Evolutionary conservation across 2,888 invertebrate species (phyloP).

Genomic region (Amphipoea oculea): DNA sequence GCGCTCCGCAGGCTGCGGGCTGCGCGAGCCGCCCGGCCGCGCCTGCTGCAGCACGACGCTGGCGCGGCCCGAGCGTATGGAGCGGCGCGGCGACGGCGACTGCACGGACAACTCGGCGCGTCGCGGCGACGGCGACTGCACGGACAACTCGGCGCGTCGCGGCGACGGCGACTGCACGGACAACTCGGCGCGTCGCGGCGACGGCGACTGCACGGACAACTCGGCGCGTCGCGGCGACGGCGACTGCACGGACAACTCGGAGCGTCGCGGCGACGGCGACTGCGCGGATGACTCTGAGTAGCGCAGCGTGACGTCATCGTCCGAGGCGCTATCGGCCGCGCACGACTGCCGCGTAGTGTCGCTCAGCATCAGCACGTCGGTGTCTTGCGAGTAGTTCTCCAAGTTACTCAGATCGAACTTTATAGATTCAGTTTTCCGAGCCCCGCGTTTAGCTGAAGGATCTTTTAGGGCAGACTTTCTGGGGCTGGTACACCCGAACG

Average conservation of each 20-base stretch:
- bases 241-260: too few relatives aligned
- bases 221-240: too few relatives aligned
- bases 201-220: too few relatives aligned
- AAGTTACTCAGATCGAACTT: constrained; percentile 86
- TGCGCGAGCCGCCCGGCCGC: background rate
- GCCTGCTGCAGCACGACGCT: constrained; percentile 24
- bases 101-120: too few relatives aligned
- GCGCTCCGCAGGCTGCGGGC: constrained; percentile 40
- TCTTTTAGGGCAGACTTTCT: constrained; percentile 84
- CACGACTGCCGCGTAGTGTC: constrained; percentile 50
- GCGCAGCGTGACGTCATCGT: constrained; percentile 73
- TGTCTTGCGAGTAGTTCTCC: constrained; percentile 62
- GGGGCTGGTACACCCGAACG: constrained; percentile 69
- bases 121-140: constrained; percentile 79
- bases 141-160: too few relatives aligned
- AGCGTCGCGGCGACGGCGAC: constrained; percentile 75
- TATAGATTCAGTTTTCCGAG: constrained; percentile 82
- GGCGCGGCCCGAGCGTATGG: constrained; percentile 72
- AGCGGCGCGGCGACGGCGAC: constrained; percentile 75
- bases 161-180: constrained; percentile 75
- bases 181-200: constrained; percentile 75
- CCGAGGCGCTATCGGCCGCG: constrained; percentile 51
- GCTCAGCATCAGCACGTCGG: constrained; percentile 62
- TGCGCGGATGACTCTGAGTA: constrained; percentile 76
- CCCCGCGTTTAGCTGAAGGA: constrained; percentile 70